Conservation (phyloP, 2,113 vertebrate genomes). For the Pedionomus torquatus region DNA sequence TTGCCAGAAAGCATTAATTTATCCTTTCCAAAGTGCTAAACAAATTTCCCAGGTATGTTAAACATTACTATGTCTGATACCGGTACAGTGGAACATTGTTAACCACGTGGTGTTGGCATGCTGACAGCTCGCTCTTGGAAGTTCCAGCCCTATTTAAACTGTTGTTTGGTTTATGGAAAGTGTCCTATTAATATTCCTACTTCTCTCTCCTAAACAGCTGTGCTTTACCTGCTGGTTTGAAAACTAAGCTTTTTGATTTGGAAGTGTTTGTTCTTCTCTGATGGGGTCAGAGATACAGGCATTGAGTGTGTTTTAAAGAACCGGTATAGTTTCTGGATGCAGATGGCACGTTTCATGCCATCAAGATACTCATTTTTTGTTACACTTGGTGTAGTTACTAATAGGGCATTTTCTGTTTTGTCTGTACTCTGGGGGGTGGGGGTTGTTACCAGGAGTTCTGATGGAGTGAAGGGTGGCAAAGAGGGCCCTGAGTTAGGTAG, state of each 20-base stretch:
- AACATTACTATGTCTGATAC: conserved; percentile 74
- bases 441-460: neutral
- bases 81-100: conserved; percentile 55
- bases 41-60: conserved; percentile 80
- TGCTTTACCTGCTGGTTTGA: neutral
- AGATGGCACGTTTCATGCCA: neutral
- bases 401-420: neutral
- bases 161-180: neutral
- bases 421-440: neutral
- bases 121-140: neutral
- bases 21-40: conserved; percentile 91
- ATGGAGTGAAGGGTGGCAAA: neutral
- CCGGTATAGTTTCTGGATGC: neutral
- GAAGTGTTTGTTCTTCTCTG: neutral
- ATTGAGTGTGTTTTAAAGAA: neutral
- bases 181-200: neutral
- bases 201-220: neutral
- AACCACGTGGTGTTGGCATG: conserved; percentile 8
- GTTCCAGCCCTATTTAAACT: conserved; percentile 34
- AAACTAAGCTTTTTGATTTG: neutral
- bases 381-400: neutral
- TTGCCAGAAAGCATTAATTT: conserved; percentile 80
- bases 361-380: neutral
- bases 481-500: conserved; percentile 22
- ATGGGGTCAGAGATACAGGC: neutral